These are phyloP conservation scores for Drosophila atripex DNA, from an alignment of 2,888 invertebrate species.

Conservation along the genomic window DNA sequence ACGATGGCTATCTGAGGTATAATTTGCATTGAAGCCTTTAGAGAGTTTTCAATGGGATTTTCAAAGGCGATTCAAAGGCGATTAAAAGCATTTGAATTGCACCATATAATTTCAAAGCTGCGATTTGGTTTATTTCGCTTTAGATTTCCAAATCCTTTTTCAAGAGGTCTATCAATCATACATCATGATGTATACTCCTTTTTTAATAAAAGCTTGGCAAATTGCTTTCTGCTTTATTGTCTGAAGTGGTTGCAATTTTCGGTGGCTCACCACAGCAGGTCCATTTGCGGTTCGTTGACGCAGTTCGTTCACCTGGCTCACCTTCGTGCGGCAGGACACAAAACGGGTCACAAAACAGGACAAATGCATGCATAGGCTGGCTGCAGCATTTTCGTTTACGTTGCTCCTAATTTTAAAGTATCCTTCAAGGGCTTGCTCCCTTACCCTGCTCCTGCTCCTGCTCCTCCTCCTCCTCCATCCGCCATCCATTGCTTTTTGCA, in stretches of 20 bases:
- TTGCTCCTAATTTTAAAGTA: conserved; percentile 70
- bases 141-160: not conserved
- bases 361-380: conserved; percentile 54
- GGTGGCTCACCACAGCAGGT: conserved; percentile 21
- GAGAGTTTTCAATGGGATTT: not conserved
- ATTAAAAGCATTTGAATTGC: not conserved
- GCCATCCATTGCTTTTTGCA: conserved; percentile 14
- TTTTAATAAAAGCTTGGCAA: conserved; percentile 15
- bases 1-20: too few species aligned
- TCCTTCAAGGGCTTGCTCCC: conserved; percentile 55
- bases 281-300: conserved; percentile 36
- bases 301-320: conserved; percentile 34
- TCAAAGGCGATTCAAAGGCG: not conserved
- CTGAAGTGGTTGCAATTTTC: conserved; percentile 20
- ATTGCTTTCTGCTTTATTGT: not conserved
- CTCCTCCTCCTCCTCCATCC: not conserved
- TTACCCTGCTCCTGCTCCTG: not conserved
- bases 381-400: conserved; percentile 64
- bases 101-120: not conserved
- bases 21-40: not conserved
- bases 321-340: conserved; percentile 36
- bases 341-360: conserved; percentile 22
- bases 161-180: not conserved
- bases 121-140: not conserved
- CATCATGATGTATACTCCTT: not conserved